Evolutionary conservation across 2,113 vertebrate species (phyloP), one percentile per base, ranked within the genome.

Genomic region (Oophaga pumilio): DNA sequence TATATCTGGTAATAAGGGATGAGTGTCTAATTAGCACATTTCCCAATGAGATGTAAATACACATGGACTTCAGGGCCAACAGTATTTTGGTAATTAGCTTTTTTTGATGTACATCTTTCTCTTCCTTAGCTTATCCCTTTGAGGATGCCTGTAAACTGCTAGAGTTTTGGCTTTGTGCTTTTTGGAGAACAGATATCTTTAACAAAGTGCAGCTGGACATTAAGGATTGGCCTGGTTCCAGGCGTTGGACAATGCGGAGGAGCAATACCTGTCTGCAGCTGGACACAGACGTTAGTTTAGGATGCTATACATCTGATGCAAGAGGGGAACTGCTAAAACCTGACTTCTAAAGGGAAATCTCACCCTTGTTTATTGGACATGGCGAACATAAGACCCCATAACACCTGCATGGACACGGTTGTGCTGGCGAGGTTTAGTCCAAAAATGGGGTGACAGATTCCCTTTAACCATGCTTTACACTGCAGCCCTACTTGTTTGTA

Each of bases 131-230:
- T 49, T 43, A 66, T 76, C 68, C 81, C 89, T 56, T 15, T 18
- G 83, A n/a, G 87, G 89, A 81, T 52, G 33, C n/a, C 11, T 0
- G 81, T 56, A 69, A 87, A 78, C 52, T 81, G 59, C 66, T 73
- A 87, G 64, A 74, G 12, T 53, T 80, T 64, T n/a, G 15, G 24
- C 80, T 57, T 20, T 3, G 0, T 87, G 89, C 85, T 84, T 82
- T 78, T 22, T 89, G 89, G 89, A 87, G 71, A 85, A 89, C 86
- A 52, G 89, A 84, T 52, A 71, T 84, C 89, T 59, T 90, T 86
- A 50, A 9, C 88, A 90, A 69, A 90, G 89, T 88, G 90, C 87
- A 76, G 87, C 90, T 88, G 90, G 88, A 87, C 77, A 73, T 89
- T 85, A 13, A 10, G n/a, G 33, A 18, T 84, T 74, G 78, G 89